Base-by-base conservation (phyloP, 2,113 vertebrate genomes). In the Spea bombifrons region DNA sequence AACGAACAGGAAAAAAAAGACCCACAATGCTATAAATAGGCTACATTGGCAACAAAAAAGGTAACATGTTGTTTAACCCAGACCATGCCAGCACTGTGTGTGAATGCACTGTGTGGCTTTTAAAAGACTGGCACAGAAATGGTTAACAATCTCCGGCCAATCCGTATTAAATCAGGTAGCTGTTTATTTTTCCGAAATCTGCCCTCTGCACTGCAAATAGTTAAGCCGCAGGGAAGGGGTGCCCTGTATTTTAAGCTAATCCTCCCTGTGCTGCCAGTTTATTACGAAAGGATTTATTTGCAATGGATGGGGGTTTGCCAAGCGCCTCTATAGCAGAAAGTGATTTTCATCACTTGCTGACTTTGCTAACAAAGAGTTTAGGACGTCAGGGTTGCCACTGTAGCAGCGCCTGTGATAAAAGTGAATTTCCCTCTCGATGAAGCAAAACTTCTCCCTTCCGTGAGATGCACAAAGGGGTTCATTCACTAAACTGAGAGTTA, bases 281-380 rank as follows among this genome's bases (percentile, higher is more conserved):
- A 17, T 64, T 64, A 64, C 61, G 30, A 16, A 64, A 16, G 61
- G 61, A 64, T 64, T 64, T 64, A 64, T 30, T 64, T 64, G 61
- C 4, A 6, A 6, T 64, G 7, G 61, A 30, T 8, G 17, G 5
- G 5, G 17, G 61, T 2, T 64, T 64, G 61, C 13, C 61, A 16
- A 64, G n/a, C 8, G 61, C n/a, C 61, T 17, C 61, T 7, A 30
- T 3, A 30, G n/a, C 17, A 17, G n/a, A 64, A 17, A 64, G 61
- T 17, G 61, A 16, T 6, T 64, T 64, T 59, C 55, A 59, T 59
- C 55, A 59, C 55, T 13, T 59, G 6, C 6, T 13, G 15, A 13
- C 55, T 13, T 9, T 59, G 55, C 30, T 59, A 13, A 13, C 55
- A 59, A 2, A 59, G 10, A 59, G 8, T 59, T 59, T 59, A 12